Conservation (phyloP, 2,113 vertebrate genomes). For the Tinamus guttatus region DNA sequence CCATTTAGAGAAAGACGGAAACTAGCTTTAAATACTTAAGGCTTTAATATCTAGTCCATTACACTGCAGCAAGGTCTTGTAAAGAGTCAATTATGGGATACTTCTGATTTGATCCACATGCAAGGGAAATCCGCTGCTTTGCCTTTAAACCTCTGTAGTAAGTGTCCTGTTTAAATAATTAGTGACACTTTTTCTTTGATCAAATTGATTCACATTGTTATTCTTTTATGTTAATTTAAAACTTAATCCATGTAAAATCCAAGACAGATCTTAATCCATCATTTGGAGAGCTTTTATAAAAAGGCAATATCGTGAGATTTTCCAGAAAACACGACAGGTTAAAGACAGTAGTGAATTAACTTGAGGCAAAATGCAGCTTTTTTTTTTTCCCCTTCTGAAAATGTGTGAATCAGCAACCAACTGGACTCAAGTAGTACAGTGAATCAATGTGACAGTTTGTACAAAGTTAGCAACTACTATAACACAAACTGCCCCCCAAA, state of each 20-base stretch:
- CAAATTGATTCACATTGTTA: constrained; percentile 86
- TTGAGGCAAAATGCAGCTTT: constrained; percentile 27
- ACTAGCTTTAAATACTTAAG: constrained; percentile 92
- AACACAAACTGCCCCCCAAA: background rate
- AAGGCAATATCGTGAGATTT: constrained; percentile 52
- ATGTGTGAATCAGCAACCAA: background rate
- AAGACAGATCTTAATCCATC: constrained; percentile 77
- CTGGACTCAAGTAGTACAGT: background rate
- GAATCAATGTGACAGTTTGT: background rate
- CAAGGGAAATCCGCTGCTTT: constrained; percentile 85
- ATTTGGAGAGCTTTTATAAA: constrained; percentile 67
- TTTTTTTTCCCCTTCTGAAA: background rate
- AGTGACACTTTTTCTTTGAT: constrained; percentile 90
- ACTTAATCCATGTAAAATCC: constrained; percentile 80
- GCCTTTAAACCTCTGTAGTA: constrained; percentile 80
- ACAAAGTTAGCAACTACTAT: background rate
- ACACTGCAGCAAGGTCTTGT: constrained; percentile 92
- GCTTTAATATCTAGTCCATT: constrained; percentile 99
- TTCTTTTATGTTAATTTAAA: constrained; percentile 85
- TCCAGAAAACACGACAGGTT: constrained; percentile 69
- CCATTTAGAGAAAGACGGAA: constrained; percentile 88
- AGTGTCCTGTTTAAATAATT: constrained; percentile 90
- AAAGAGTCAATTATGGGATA: constrained; percentile 99
- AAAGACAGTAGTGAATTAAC: constrained; percentile 47
- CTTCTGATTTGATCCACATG: constrained; percentile 99